Percentiles rank a stretch among this genome's conserved stretches.
Evolutionary conservation across 35 echinoderm and acorn worm genomes (phyloP).

Genomic region (Heliocidaris tuberculata): DNA sequence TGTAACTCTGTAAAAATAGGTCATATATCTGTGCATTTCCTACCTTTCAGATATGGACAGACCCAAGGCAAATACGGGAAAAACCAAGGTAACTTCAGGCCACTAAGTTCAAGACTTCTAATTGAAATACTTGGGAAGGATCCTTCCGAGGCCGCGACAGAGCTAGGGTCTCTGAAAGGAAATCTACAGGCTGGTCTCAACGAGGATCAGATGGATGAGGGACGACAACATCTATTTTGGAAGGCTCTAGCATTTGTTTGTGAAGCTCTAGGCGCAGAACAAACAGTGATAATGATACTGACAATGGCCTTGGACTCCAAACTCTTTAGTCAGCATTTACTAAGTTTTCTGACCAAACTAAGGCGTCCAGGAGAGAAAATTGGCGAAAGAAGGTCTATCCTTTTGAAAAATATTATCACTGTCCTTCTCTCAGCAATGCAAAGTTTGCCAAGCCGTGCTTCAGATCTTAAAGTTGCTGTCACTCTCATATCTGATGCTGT

Average conservation of each 20-base stretch:
- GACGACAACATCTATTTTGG: slow-evolving; percentile 22
- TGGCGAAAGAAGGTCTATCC: too few relatives aligned
- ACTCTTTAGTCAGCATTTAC: neutral
- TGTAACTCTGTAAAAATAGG: too few relatives aligned
- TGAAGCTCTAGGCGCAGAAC: slow-evolving; percentile 15
- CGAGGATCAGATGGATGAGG: neutral
- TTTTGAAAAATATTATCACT: neutral
- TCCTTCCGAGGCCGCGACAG: slow-evolving; percentile 1
- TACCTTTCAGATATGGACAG: neutral
- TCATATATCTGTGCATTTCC: neutral
- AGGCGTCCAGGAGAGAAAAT: neutral
- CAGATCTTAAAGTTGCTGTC: slow-evolving; percentile 37
- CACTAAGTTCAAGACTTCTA: slow-evolving; percentile 11
- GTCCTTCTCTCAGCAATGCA: slow-evolving; percentile 43
- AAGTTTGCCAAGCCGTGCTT: slow-evolving; percentile 31
- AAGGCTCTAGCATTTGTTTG: slow-evolving; percentile 31
- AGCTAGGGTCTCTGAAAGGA: slow-evolving; percentile 25
- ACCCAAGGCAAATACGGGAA: neutral
- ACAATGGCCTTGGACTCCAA: neutral
- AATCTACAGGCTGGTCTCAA: slow-evolving; percentile 38
- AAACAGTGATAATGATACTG: slow-evolving; percentile 24
- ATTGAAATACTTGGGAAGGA: slow-evolving; percentile 7
- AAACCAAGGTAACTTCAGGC: slow-evolving; percentile 9
- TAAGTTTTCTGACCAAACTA: neutral
- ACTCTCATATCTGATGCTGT: slow-evolving; percentile 48